A percentile compares a stretch with the other conserved stretches of the same genome.
These are phyloP conservation scores for Spodoptera littoralis DNA, from an alignment of 2,888 invertebrate genomes.

Conservation along the genomic window DNA sequence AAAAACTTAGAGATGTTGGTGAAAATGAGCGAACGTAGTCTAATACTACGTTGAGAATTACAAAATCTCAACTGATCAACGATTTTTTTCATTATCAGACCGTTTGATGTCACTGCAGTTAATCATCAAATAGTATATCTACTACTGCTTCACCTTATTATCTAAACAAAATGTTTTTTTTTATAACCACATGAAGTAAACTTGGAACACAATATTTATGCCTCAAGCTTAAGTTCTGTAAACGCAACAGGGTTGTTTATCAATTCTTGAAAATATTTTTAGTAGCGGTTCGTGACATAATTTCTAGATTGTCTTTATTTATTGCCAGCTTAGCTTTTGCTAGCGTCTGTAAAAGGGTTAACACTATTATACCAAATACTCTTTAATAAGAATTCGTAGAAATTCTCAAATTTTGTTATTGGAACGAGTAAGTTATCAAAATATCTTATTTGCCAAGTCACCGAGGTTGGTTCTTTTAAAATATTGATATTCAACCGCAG, in stretches of 20 bases:
- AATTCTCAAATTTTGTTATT: too few relatives aligned
- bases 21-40: too few relatives aligned
- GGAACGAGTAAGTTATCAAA: background rate
- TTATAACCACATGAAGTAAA: conserved; percentile 57
- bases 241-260: conserved; percentile 57
- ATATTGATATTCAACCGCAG: conserved; percentile 8
- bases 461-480: conserved; percentile 9
- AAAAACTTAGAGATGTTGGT: too few relatives aligned
- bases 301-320: conserved; percentile 33
- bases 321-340: conserved; percentile 22
- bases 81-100: too few relatives aligned
- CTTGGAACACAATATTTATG: conserved; percentile 39
- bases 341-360: background rate
- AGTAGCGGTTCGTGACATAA: conserved; percentile 35
- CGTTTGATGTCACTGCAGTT: too few relatives aligned
- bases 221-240: conserved; percentile 41
- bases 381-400: too few relatives aligned
- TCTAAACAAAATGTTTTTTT: conserved; percentile 18
- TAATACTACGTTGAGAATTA: too few relatives aligned
- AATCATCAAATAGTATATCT: too few relatives aligned
- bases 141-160: too few relatives aligned
- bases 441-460: conserved; percentile 11
- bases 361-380: too few relatives aligned
- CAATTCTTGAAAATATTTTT: conserved; percentile 38
- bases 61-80: too few relatives aligned